Base-by-base conservation (phyloP, 1,140 invertebrate genomes). In the Matsumurasca onukii region DNA sequence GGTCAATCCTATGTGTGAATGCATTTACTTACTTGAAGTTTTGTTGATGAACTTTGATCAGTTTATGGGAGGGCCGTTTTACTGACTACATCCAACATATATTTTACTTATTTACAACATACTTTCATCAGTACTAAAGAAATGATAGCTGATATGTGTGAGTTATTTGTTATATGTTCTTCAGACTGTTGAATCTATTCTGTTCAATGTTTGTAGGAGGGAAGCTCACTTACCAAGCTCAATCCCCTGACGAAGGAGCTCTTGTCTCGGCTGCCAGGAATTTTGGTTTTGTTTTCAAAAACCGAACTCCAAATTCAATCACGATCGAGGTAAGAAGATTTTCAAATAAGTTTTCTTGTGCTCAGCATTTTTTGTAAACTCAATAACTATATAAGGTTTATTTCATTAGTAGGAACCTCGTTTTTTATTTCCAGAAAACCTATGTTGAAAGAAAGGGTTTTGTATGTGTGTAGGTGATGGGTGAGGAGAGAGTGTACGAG, bases 241-340 rank as follows among this genome's bases (percentile, higher is more conserved):
- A 99, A 79, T 98, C 95, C 64, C 98, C 98, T 0, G 98, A 99
- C 82, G 98, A 99, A 81, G 89, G 93, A 55, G 97, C 97, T 0
- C 84, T 99, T 15, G 97, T 99, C 1, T 96, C 95, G 13, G 97
- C 97, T 0, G 97, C 98, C 0, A 86, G 97, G 71, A 99, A 99
- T 81, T 99, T 99, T 82, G 96, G 95, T 71, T 99, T 98, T 82
- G 96, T 99, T 39, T 99, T 99, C 80, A 93, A 90, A 80, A 93
- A 96, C 78, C 85, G 95, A 75, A 92, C 92, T 74, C 94, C 95
- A 34, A 93, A 94, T 80, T 95, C 89, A 81, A 96, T 97, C 81
- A 96, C 94, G 67, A 95, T 97, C 76, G 91, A 93, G 78, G 90
- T 81, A 66, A 72, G 55, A 15, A 64, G 31, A 31, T 29, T 29